phyloP scores from a whole-genome alignment of 1,140 invertebrate genomes.

The Trialeurodes vaporariorum region DNA sequence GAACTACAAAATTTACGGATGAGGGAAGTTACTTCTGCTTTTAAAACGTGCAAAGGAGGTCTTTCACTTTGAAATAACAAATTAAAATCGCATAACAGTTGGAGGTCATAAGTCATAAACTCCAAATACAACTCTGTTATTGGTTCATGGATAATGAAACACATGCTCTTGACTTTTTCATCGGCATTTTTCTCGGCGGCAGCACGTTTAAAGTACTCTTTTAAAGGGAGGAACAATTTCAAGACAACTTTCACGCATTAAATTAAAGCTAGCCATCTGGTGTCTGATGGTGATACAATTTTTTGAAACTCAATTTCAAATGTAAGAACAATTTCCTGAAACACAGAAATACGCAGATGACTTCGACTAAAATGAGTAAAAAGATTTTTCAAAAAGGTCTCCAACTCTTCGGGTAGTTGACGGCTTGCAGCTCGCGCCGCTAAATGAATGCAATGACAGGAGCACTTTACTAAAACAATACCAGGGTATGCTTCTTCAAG shows the following conservation, averaged over 20 bases:
- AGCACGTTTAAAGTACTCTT: conserved; percentile 29
- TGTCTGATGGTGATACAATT: conserved; percentile 28
- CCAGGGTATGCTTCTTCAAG: conserved; percentile 23
- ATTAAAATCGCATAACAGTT: conserved; percentile 28
- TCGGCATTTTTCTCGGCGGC: too few relatives aligned
- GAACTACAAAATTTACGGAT: conserved; percentile 18
- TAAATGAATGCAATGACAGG: conserved; percentile 30
- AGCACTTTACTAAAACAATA: conserved; percentile 29
- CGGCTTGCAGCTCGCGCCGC: conserved; percentile 27
- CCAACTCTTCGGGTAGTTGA: conserved; percentile 25
- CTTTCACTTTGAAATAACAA: conserved; percentile 29
- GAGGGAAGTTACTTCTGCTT: conserved; percentile 21
- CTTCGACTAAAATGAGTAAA: conserved; percentile 31
- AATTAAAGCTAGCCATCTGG: conserved; percentile 32
- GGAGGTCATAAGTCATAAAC: conserved; percentile 28
- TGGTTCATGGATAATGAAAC: too few relatives aligned
- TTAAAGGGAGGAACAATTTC: conserved; percentile 29
- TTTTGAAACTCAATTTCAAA: conserved; percentile 30
- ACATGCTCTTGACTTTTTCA: too few relatives aligned
- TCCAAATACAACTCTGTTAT: too few relatives aligned
- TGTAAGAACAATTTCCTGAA: conserved; percentile 31
- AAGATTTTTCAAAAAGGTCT: conserved; percentile 26
- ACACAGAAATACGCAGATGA: conserved; percentile 23
- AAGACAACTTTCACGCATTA: conserved; percentile 30
- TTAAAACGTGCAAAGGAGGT: conserved; percentile 26